A percentile compares a stretch with the other conserved stretches of the same genome.
These are phyloP conservation scores for Archips crataeganus DNA, from an alignment of 2,888 invertebrate genomes.

Conservation along the genomic window DNA sequence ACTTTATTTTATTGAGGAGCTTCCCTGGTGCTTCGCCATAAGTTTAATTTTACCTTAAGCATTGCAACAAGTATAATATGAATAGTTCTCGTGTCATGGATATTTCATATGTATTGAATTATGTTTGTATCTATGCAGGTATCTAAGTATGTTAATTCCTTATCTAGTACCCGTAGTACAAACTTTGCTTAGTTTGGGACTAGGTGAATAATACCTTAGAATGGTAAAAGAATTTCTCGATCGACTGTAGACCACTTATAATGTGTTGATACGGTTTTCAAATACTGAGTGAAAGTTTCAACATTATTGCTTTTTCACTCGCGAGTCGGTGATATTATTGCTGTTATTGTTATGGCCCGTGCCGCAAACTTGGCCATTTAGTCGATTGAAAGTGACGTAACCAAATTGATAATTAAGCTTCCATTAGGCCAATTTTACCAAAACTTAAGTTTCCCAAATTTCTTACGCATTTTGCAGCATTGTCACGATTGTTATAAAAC, in stretches of 20 bases:
- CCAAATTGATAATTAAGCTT: conserved; percentile 10
- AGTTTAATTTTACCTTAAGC: too few relatives aligned
- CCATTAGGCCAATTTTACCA: conserved; percentile 25
- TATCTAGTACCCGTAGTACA: too few relatives aligned
- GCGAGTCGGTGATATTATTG: conserved; percentile 3
- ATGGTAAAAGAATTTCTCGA: too few relatives aligned
- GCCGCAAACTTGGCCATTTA: conserved; percentile 16
- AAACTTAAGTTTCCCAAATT: conserved; percentile 10
- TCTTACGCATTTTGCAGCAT: not conserved
- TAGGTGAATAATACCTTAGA: too few relatives aligned
- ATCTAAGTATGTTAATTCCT: too few relatives aligned
- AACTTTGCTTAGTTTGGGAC: too few relatives aligned
- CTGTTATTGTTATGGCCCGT: conserved; percentile 23
- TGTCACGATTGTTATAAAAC: not conserved
- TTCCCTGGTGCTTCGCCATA: too few relatives aligned
- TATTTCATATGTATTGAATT: too few relatives aligned
- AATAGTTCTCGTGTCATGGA: too few relatives aligned
- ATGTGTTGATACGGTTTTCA: conserved; percentile 1
- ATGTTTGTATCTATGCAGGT: too few relatives aligned
- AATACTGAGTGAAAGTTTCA: conserved; percentile 26
- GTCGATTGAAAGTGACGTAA: conserved; percentile 15
- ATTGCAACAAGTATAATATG: too few relatives aligned
- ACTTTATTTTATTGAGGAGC: too few relatives aligned
- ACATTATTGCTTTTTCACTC: conserved; percentile 10
- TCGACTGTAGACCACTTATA: not conserved